Evolutionary conservation across 2,888 invertebrate genomes (phyloP).

Genomic region (Ophion ventricosus): DNA sequence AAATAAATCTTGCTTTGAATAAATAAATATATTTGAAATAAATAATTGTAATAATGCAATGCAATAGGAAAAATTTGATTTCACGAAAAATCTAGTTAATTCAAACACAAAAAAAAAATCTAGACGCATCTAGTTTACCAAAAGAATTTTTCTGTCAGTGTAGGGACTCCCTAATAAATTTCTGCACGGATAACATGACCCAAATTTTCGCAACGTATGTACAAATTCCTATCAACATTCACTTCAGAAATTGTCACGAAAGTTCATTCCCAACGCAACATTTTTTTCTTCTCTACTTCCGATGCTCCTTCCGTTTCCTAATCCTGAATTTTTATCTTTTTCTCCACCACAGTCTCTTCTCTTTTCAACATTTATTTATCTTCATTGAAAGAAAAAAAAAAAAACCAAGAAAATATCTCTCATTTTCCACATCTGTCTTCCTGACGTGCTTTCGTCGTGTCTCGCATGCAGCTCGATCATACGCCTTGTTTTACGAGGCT

Average conservation of each 20-base stretch:
- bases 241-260: background rate
- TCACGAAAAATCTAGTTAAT: no score
- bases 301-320: background rate
- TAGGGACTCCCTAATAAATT: no score
- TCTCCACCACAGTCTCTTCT: background rate
- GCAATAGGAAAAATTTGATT: no score
- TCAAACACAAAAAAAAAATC: no score
- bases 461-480: background rate
- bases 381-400: background rate
- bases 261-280: background rate
- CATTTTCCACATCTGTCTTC: conserved; percentile 10
- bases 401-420: background rate
- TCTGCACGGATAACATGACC: background rate
- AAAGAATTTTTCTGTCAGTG: no score
- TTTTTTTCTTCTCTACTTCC: conserved; percentile 1
- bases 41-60: no score
- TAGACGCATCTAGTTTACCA: no score
- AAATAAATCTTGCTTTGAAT: no score
- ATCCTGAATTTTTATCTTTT: background rate
- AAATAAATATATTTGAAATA: no score
- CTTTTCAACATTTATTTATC: background rate
- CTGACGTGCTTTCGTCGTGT: background rate
- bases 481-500: conserved; percentile 16
- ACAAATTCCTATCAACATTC: no score
- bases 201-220: background rate